A percentile compares a stretch with the other conserved stretches of the same genome.
These are phyloP conservation scores for Syncerus caffer DNA, from an alignment of 2,797 vertebrate genomes.

Conservation along the genomic window DNA sequence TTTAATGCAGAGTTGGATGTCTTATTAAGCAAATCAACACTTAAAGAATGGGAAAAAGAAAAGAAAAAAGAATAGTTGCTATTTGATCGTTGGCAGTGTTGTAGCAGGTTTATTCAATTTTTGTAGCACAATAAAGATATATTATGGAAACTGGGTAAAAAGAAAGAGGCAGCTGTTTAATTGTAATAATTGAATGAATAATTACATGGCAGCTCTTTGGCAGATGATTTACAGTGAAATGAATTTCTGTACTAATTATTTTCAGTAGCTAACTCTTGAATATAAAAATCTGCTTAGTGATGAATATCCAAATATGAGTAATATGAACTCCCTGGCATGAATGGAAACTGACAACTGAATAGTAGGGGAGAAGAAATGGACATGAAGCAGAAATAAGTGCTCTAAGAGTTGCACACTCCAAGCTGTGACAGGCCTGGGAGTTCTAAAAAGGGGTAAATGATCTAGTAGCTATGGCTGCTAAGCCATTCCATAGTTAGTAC, in stretches of 20 bases:
- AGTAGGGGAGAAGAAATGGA: background rate
- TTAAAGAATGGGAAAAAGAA: background rate
- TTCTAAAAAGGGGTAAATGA: background rate
- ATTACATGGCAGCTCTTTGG: conserved; percentile 58
- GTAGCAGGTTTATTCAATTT: conserved; percentile 41
- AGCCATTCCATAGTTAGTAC: background rate
- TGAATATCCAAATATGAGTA: conserved; percentile 40
- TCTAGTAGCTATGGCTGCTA: background rate
- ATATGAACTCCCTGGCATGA: background rate
- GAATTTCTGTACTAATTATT: conserved; percentile 63
- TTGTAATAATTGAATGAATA: conserved; percentile 63
- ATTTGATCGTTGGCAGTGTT: conserved; percentile 18
- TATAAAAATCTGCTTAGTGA: conserved; percentile 60
- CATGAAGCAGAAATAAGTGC: background rate
- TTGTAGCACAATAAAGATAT: conserved; percentile 54
- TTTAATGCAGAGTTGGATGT: background rate
- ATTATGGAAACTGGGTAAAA: conserved; percentile 44
- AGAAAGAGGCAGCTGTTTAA: conserved; percentile 65
- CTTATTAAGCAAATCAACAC: conserved; percentile 26
- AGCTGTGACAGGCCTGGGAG: too few species aligned
- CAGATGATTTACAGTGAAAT: conserved; percentile 60
- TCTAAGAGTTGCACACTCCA: background rate
- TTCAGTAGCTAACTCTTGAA: conserved; percentile 61
- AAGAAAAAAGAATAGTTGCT: background rate
- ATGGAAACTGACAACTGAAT: background rate